phyloP scores from a whole-genome alignment of 30 jellyfish, hydroid and myxozoan genomes.

The Calvadosia cruxmelitensis region DNA sequence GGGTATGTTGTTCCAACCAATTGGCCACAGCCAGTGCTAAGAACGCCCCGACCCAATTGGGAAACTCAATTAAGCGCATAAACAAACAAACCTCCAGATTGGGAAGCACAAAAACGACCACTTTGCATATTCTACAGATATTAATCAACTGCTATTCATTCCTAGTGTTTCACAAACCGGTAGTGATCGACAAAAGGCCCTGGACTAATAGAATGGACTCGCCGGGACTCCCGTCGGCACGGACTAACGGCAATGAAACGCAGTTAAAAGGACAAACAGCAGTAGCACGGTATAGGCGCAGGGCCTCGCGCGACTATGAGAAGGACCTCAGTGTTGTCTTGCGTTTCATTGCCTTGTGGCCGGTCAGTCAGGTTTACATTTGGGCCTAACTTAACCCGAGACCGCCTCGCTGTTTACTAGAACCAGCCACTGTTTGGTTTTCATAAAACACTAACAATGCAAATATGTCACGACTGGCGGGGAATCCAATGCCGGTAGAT shows the following conservation, averaged over 20 bases:
- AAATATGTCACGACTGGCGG: not conserved
- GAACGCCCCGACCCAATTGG: not conserved
- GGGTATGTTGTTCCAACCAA: not conserved
- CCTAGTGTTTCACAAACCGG: not conserved
- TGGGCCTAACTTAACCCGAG: no score
- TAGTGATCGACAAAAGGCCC: not conserved
- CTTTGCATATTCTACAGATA: no score
- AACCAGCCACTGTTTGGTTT: not conserved
- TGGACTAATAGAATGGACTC: not conserved
- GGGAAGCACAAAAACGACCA: no score
- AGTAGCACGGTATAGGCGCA: no score
- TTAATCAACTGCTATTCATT: not conserved
- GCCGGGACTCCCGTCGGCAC: not conserved
- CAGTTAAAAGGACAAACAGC: not conserved
- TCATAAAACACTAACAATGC: not conserved
- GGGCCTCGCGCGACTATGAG: no score
- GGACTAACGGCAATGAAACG: not conserved
- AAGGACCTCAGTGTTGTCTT: no score
- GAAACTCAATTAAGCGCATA: not conserved
- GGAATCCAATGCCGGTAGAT: not conserved
- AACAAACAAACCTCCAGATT: not conserved
- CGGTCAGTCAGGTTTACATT: no score
- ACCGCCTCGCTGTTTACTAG: no score
- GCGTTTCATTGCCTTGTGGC: no score
- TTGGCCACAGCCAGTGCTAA: not conserved